A percentile compares a stretch with the other conserved stretches of the same genome.
Evolutionary conservation across 2,888 invertebrate species (phyloP).

Genomic region (Aproaerema taeniolella): DNA sequence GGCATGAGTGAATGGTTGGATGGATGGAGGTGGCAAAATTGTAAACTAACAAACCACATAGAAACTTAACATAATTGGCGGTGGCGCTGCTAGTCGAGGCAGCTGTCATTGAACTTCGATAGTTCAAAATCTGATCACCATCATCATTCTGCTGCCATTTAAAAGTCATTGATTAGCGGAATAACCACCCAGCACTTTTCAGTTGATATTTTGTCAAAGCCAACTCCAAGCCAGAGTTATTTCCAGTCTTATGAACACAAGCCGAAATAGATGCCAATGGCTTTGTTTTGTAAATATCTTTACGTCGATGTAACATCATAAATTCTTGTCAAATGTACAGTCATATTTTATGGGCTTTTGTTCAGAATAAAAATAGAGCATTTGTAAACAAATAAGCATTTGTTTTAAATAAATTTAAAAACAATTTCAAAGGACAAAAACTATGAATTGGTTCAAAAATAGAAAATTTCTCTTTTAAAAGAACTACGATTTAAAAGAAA

Average conservation of each 20-base stretch:
- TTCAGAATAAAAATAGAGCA: no score
- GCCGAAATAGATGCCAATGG: background rate
- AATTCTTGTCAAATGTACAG: background rate
- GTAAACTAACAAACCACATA: no score
- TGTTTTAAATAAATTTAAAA: no score
- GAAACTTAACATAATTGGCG: no score
- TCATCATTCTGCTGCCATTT: no score
- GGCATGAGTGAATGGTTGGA: background rate
- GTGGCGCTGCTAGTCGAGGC: no score
- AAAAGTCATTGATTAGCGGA: background rate
- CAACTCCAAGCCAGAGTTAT: background rate
- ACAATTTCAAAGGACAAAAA: no score
- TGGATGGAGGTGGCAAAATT: no score
- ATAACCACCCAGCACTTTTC: background rate
- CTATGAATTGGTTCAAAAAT: no score
- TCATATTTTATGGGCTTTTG: background rate
- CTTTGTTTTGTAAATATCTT: background rate
- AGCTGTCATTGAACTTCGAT: background rate
- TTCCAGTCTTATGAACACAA: background rate
- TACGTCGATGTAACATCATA: background rate
- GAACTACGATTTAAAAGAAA: no score
- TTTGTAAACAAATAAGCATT: no score
- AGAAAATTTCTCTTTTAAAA: no score
- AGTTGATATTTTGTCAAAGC: background rate
- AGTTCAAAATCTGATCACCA: background rate